Conservation (phyloP, 2,797 vertebrate species). For the Tiaroga cobitis region DNA sequence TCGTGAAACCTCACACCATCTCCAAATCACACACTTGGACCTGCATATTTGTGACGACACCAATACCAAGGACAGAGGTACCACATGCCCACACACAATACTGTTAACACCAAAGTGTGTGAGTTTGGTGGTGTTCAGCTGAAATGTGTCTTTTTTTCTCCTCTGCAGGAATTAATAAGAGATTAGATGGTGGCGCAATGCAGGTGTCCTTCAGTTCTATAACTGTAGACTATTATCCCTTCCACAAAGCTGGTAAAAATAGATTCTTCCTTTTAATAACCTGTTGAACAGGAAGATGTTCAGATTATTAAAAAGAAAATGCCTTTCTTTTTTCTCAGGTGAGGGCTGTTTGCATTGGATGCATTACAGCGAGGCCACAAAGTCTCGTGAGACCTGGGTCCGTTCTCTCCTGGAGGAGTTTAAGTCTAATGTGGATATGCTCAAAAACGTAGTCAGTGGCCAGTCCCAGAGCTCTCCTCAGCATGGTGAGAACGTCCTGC, state of each 20-base stretch:
- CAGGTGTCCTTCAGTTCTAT: conserved; percentile 95
- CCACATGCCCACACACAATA: background rate
- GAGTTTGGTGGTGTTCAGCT: background rate
- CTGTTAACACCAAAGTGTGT: background rate
- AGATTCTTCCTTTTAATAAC: background rate
- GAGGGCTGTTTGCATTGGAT: conserved; percentile 95
- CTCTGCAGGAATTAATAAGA: conserved; percentile 82
- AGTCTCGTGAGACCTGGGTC: conserved; percentile 90
- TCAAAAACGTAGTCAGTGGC: conserved; percentile 84
- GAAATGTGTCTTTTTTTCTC: background rate
- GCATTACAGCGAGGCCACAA: conserved; percentile 95
- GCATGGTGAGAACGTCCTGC: conserved; percentile 69
- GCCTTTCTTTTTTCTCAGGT: conserved; percentile 70
- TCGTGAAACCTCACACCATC: conserved; percentile 96
- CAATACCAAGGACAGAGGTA: conserved; percentile 92
- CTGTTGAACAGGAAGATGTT: conserved; percentile 1
- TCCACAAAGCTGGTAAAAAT: conserved; percentile 91
- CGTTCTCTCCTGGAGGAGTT: conserved; percentile 90
- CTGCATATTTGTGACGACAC: conserved; percentile 98
- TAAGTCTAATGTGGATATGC: conserved; percentile 91
- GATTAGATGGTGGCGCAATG: conserved; percentile 95
- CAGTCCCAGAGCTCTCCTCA: conserved; percentile 83
- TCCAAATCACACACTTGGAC: conserved; percentile 96
- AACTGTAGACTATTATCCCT: conserved; percentile 96
- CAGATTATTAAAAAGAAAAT: background rate